Base-by-base conservation (phyloP, 2,888 invertebrate species). In the Acheta domesticus region DNA sequence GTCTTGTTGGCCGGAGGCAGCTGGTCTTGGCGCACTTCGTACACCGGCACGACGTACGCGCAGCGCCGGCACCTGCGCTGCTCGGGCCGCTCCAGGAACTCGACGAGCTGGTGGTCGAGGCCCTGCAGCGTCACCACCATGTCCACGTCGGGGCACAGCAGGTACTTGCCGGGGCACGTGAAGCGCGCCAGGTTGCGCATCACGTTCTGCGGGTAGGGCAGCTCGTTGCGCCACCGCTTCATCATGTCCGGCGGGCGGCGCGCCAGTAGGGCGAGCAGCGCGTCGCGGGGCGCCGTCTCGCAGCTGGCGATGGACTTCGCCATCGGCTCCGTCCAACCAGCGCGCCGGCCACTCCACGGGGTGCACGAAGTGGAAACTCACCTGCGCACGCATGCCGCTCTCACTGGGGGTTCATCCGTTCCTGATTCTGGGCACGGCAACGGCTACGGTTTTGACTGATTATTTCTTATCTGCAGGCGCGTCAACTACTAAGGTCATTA, bases 21-120 rank as follows among this genome's bases (percentile, higher is more conserved):
- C 2, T 80, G 75, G 21, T 81, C 81, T 21, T 82, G 81, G 20
- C 83, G 82, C 82, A 87, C 83, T 82, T 87, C 87, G 82, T 86
- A 87, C 49, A 86, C 86, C 49, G 87, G 87, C 78, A 87, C 83
- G 77, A 87, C 86, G 82, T 84, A 87, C 16, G 85, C 86, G 82
- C 86, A 86, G 80, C 85, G 85, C 48, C 80, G 80, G 80, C 80
- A 82, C 11, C 79, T 75, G 1, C 36, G 36, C 48, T 20, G n/a
- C 19, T 50, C 12, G 16, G 14, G 11, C 11, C 36, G 23, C 2
- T n/a, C 19, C 36, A 81, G 79, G 81, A 85, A 85, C 36, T 74
- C 77, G 19, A 81, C 79, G 14, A 86, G 83, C 49, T 83, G 73
- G 12, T 79, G 50, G 81, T 81, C 19, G 62, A 84, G 83, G 48